Evolutionary conservation across 2,797 vertebrate genomes (phyloP), one percentile per base, ranked within the genome.

Genomic region (Sebastes dallii): DNA sequence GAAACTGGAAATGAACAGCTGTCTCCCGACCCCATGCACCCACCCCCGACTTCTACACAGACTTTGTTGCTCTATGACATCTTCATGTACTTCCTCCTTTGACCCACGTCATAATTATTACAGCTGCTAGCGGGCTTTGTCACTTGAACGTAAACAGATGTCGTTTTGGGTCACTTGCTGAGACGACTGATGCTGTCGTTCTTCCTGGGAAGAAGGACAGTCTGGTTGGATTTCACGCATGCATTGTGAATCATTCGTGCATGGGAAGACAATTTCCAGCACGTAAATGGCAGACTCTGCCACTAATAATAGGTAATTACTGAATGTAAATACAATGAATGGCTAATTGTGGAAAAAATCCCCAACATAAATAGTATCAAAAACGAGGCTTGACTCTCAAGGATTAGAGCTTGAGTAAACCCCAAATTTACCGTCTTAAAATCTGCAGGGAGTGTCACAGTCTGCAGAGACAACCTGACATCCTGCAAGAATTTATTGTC

Each of bases 101-200:
- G 55, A 72, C 58, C 78, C 50, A 24, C 10, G 34, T 61, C 27
- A 78, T 79, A 81, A 84, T 84, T 79, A 62, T 67, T 50, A 24
- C 60, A 69, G 70, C 22, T 64, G 65, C 76, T 55, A 34, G 82
- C 27, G 62, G 24, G 66, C 73, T 80, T 78, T 75, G 79, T 78
- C 74, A 74, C 75, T 66, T 72, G 20, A 67, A 74, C 2, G 27
- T 52, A 66, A 77, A 81, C 72, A 81, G 60, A 62, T 73, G 60
- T 82, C 50, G 16, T 54, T 66, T 61, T 58, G 61, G 52, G 50
- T 66, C 72, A 67, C 67, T 77, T 25, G 30, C 32, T 25, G 30
- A 78, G 67, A 58, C 36, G 50, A 66, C 58, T 52, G 32, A 87
- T 73, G 39, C 24, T 14, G 18, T 36, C 27, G 42, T 36, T 71